Evolutionary conservation across 2,888 invertebrate species (phyloP), one percentile per base, ranked within the genome.

Genomic region (Parnassius orleans): DNA sequence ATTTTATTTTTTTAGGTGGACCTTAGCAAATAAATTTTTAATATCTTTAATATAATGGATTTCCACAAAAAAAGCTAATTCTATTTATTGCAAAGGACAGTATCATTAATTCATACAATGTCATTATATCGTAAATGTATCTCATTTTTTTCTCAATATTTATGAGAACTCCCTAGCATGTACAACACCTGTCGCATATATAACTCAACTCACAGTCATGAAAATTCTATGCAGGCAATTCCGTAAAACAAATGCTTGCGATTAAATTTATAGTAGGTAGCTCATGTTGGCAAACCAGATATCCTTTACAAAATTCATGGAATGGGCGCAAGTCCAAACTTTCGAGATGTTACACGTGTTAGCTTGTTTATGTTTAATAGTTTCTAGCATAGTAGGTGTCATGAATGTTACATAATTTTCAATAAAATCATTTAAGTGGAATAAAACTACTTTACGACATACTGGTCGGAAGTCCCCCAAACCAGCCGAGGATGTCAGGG

Each of bases 281-380:
- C 66, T 69, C 66, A 66, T 66, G 70, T 66, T 74, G 72, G 72
- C 74, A 71, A 68, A 66, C 70, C 64, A 61, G 65, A 65, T 60
- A 63, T 69, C 64, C 71, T 66, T 61, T 65, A 19, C 70, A 70
- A 74, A 74, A 72, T 70, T 68, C 72, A 75, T 74, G 71, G 69
- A 53, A 61, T 66, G 72, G 68, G 69, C 72, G 69, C 67, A 51
- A 43, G n/a, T 68, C 58, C 62, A 62, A 57, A 65, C 66, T 67
- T 11, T 1, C 24, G 24, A 24, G 14, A 15, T 56, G 51, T 51
- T 61, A 61, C 61, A 57, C 42, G 53, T 61, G 61, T 61, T n/a
- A n/a, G 48, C 24, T 2, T 33, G 57, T 44, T 50, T 44, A 24
- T 47, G 60, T 64, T 48, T 24, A 60, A 60, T 55, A 52, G 50